Percentiles rank a stretch among this genome's conserved stretches.
phyloP scores from a whole-genome alignment of 2,113 vertebrate species.

The Corvus moneduloides region DNA sequence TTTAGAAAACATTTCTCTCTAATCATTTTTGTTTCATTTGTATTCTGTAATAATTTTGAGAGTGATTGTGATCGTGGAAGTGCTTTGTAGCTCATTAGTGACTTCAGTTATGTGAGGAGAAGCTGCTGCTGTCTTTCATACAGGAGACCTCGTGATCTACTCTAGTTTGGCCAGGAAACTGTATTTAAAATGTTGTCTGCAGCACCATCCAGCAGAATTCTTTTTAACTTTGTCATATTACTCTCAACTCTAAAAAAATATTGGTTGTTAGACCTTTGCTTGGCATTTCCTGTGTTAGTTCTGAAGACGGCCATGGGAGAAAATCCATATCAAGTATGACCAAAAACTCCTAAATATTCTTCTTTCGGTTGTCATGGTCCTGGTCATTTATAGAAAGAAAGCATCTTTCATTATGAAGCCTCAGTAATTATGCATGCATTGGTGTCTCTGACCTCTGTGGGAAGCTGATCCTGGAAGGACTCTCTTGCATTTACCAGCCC shows the following conservation, averaged over 20 bases:
- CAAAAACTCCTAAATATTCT: background rate
- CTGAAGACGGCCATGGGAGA: background rate
- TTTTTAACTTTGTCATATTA: background rate
- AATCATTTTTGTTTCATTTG: constrained; percentile 38
- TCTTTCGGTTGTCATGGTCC: background rate
- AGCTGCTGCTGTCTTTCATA: background rate
- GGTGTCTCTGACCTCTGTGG: background rate
- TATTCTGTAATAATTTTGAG: constrained; percentile 41
- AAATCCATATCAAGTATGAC: background rate
- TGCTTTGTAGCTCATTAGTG: constrained; percentile 31
- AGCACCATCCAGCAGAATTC: background rate
- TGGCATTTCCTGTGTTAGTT: background rate
- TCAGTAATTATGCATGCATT: background rate
- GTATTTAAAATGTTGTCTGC: background rate
- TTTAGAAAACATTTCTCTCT: constrained; percentile 15
- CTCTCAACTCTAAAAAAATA: background rate
- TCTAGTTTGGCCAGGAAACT: background rate
- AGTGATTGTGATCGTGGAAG: background rate
- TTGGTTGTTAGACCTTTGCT: background rate
- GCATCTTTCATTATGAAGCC: background rate
- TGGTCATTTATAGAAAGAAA: background rate
- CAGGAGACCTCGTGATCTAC: background rate
- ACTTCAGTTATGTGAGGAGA: background rate
- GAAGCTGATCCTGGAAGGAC: background rate
- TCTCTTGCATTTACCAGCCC: background rate